Evolutionary conservation across 2,797 vertebrate genomes (phyloP).

Genomic region (Phrynocephalus forsythii): DNA sequence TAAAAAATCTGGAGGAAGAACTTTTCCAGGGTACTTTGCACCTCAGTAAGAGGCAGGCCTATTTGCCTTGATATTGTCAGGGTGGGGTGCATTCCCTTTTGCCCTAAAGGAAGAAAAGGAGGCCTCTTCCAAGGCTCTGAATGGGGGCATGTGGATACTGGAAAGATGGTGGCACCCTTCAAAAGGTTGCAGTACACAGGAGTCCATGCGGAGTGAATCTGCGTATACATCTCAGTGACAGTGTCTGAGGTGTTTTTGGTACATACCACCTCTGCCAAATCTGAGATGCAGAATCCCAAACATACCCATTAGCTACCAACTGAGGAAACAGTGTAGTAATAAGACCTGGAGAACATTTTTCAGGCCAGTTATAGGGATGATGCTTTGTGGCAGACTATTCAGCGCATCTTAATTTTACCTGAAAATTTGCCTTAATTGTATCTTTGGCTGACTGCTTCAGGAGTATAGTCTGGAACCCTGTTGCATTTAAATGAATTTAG

Average conservation of each 20-base stretch:
- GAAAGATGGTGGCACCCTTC: neutral
- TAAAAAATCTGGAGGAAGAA: neutral
- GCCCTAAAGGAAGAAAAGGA: too few relatives aligned
- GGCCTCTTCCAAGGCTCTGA: too few relatives aligned
- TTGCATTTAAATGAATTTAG: neutral
- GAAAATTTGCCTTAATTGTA: neutral
- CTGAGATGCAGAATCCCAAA: neutral
- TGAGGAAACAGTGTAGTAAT: neutral
- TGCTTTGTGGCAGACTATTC: neutral
- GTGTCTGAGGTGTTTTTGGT: neutral
- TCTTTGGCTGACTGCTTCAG: neutral
- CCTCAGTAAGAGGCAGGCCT: neutral
- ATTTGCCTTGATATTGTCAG: neutral
- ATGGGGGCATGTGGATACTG: too few relatives aligned
- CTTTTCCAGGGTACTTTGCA: neutral
- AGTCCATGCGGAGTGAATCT: neutral
- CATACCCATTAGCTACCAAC: neutral
- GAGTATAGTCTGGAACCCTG: neutral
- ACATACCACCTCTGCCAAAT: neutral
- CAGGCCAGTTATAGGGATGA: neutral
- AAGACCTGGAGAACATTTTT: neutral
- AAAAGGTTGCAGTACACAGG: neutral
- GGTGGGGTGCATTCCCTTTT: too few relatives aligned
- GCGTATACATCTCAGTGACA: neutral
- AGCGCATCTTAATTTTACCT: neutral